Evolutionary conservation across 2,113 vertebrate genomes (phyloP).

Genomic region (Galemys pyrenaicus): DNA sequence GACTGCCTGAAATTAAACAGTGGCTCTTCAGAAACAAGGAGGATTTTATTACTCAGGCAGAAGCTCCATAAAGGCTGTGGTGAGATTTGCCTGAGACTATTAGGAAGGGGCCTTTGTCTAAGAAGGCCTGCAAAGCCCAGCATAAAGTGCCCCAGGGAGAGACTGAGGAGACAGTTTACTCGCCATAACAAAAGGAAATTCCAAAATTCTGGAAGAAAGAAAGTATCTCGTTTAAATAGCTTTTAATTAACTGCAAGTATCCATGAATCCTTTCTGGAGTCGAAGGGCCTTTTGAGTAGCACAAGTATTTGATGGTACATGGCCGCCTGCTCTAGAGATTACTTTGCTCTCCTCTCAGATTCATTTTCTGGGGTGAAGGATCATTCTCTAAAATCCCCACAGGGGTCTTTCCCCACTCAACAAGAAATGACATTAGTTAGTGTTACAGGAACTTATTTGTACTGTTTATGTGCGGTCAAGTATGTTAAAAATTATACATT

Average conservation of each 20-base stretch:
- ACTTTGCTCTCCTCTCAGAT: not conserved
- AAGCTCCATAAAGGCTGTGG: not conserved
- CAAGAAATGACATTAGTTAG: not conserved
- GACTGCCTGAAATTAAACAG: slow-evolving; percentile 35
- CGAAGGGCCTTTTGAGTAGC: not conserved
- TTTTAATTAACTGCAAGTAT: slow-evolving; percentile 30
- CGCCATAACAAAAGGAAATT: slow-evolving; percentile 26
- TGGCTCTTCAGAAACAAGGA: slow-evolving; percentile 22
- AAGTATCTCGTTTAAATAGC: slow-evolving; percentile 6
- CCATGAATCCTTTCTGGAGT: not conserved
- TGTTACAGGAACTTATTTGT: not conserved
- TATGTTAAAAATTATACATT: not conserved
- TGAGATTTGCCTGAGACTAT: not conserved
- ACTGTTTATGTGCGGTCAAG: not conserved
- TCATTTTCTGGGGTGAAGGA: not conserved
- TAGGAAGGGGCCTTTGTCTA: not conserved
- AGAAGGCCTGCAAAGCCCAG: not conserved
- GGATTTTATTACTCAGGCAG: not conserved
- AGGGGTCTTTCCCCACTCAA: not conserved
- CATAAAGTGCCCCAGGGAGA: not conserved
- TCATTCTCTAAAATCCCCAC: not conserved
- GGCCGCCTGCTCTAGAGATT: not conserved
- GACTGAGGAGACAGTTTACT: not conserved
- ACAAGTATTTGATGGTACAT: not conserved
- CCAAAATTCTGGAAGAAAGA: not conserved